These are phyloP conservation scores for Nasonia longicornis DNA, from an alignment of 1,140 invertebrate species.

Conservation along the genomic window DNA sequence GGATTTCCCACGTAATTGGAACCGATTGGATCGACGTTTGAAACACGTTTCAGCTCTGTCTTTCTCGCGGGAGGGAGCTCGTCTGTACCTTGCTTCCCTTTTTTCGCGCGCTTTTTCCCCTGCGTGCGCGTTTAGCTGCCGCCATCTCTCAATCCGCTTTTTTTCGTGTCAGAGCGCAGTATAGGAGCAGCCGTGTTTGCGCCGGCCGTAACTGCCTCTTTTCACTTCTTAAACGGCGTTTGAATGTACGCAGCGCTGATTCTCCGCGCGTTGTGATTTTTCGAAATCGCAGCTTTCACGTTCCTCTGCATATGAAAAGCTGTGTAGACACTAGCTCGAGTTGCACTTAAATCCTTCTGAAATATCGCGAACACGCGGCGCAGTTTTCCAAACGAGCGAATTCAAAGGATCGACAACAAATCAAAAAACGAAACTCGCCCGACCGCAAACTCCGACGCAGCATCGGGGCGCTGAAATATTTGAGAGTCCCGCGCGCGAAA, in stretches of 20 bases:
- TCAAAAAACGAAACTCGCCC: too few relatives aligned
- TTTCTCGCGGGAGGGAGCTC: constrained; percentile 7
- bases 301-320: too few relatives aligned
- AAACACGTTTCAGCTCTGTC: constrained; percentile 48
- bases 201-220: not conserved
- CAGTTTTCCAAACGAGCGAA: too few relatives aligned
- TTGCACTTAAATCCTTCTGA: too few relatives aligned
- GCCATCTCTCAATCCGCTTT: not conserved
- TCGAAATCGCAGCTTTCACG: too few relatives aligned
- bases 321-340: too few relatives aligned
- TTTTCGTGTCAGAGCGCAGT: not conserved
- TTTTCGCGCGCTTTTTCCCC: not conserved
- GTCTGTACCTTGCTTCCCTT: not conserved
- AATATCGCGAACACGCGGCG: too few relatives aligned
- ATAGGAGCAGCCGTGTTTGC: not conserved
- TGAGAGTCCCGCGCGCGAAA: not conserved
- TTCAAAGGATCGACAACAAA: too few relatives aligned
- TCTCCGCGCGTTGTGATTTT: not conserved
- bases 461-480: not conserved
- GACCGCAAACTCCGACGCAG: too few relatives aligned
- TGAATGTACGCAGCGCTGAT: not conserved
- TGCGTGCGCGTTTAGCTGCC: not conserved
- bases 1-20: constrained; percentile 54
- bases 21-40: constrained; percentile 53
- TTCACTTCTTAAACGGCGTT: not conserved